A percentile compares a stretch with the other conserved stretches of the same genome.
Conservation (phyloP, 2,888 invertebrate species). For the Tinea pellionella region DNA sequence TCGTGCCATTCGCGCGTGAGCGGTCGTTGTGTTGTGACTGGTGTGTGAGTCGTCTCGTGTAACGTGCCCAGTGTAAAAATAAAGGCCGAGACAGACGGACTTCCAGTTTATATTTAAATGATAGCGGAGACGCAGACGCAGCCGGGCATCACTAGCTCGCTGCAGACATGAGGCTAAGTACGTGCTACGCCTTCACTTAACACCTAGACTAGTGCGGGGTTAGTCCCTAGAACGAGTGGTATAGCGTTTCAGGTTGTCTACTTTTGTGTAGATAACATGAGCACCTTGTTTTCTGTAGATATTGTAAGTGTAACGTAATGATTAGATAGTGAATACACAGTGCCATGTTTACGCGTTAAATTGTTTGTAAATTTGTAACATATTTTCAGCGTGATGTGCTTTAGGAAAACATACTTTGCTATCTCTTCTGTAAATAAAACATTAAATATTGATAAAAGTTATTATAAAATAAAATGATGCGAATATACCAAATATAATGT, state of each 20-base stretch:
- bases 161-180: conserved; percentile 63
- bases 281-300: background rate
- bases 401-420: no score
- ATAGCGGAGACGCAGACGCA: conserved; percentile 51
- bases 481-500: no score
- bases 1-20: background rate
- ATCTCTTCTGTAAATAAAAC: no score
- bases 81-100: conserved; percentile 28
- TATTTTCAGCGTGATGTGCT: background rate
- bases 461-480: no score
- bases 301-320: background rate
- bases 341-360: background rate
- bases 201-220: conserved; percentile 20
- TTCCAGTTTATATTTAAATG: conserved; percentile 67
- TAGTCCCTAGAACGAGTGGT: background rate
- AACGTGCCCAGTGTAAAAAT: conserved; percentile 59
- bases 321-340: background rate
- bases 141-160: conserved; percentile 45
- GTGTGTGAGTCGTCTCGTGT: conserved; percentile 21
- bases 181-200: conserved; percentile 35
- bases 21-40: conserved; percentile 38
- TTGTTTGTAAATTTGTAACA: background rate
- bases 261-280: background rate
- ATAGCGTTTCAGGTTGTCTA: background rate
- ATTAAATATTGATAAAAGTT: no score